A percentile compares a stretch with the other conserved stretches of the same genome.
Evolutionary conservation across 1,140 invertebrate species (phyloP).

Genomic region (Drosophila ambigua): DNA sequence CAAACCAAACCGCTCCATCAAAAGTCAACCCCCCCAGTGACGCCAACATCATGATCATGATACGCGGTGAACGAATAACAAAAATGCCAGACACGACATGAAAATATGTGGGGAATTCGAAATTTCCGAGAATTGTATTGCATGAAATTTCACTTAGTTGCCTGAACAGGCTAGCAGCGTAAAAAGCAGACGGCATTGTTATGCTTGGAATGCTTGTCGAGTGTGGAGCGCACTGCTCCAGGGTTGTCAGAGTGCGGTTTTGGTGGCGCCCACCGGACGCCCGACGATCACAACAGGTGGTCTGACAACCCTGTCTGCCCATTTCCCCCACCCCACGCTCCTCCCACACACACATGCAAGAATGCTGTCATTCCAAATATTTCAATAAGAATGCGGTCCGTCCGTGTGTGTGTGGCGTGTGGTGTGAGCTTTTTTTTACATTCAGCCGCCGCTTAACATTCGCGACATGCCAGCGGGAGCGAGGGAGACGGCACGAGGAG

Average conservation of each 20-base stretch:
- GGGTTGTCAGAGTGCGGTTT: conserved; percentile 18
- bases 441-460: conserved; percentile 28
- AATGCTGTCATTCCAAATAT: conserved; percentile 35
- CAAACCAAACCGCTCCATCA: not conserved
- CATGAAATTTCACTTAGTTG: conserved; percentile 81
- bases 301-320: conserved; percentile 33
- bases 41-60: too few relatives aligned
- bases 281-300: conserved; percentile 16
- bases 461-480: conserved; percentile 31
- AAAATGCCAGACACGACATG: conserved; percentile 54
- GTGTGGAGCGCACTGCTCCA: conserved; percentile 46
- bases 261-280: conserved; percentile 26
- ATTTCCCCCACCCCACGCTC: too few relatives aligned
- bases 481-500: conserved; percentile 48
- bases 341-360: conserved; percentile 10
- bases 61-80: conserved; percentile 13
- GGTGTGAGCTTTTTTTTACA: conserved; percentile 27
- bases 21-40: too few relatives aligned
- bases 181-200: conserved; percentile 70
- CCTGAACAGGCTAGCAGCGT: conserved; percentile 74
- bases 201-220: conserved; percentile 66
- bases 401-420: conserved; percentile 5
- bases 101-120: conserved; percentile 79
- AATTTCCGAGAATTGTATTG: conserved; percentile 81
- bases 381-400: not conserved